phyloP scores from a whole-genome alignment of 2,113 vertebrate genomes.

The Cairina moschata region DNA sequence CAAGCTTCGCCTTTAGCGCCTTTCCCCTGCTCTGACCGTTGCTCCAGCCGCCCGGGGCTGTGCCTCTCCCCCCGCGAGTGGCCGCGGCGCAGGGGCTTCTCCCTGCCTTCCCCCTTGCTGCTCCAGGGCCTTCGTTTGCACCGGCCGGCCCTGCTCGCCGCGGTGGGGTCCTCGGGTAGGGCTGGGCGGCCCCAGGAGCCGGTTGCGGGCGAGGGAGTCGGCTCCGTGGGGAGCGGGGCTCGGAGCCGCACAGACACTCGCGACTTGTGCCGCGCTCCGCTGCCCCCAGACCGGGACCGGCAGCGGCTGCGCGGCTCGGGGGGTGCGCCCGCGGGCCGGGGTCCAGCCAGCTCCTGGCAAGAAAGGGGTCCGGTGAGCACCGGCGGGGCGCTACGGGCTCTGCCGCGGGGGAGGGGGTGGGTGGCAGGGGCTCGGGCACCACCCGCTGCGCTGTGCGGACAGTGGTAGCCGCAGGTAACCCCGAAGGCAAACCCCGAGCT shows the following conservation, averaged over 20 bases:
- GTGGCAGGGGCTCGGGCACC: neutral
- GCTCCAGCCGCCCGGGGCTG: too few relatives aligned
- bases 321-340: too few relatives aligned
- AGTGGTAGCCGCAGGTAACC: neutral
- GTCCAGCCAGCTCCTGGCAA: too few relatives aligned
- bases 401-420: neutral
- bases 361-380: neutral
- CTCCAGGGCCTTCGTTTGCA: neutral
- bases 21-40: neutral
- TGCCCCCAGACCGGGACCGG: too few relatives aligned
- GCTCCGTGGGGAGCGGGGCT: neutral
- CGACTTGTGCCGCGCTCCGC: too few relatives aligned
- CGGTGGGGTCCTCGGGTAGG: too few relatives aligned
- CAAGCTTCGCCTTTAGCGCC: constrained; percentile 71
- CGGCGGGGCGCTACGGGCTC: rapidly evolving
- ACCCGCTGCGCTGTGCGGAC: rapidly evolving
- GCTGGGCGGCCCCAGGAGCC: neutral
- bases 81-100: neutral
- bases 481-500: neutral
- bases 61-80: too few relatives aligned
- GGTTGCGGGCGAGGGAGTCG: neutral
- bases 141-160: too few relatives aligned
- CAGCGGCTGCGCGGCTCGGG: too few relatives aligned
- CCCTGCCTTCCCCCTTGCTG: too few relatives aligned
- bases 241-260: neutral